phyloP scores from a whole-genome alignment of 2,113 vertebrate species.

The Perccottus glenii region DNA sequence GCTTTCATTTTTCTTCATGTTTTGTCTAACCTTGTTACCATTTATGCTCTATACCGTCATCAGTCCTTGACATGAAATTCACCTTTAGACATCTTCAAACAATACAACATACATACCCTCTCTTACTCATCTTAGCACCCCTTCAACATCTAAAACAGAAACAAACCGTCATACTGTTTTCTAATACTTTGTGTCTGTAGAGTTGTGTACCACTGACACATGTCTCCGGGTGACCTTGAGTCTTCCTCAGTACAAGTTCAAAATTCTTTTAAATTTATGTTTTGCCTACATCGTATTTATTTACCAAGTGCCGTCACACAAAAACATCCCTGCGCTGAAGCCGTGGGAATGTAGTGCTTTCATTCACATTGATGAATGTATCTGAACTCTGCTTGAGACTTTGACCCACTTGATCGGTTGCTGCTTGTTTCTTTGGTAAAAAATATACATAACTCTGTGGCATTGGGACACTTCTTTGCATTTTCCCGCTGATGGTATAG shows the following conservation, averaged over 20 bases:
- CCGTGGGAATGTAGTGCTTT: not conserved
- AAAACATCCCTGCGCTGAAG: not conserved
- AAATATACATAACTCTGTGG: not conserved
- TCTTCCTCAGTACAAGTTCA: not conserved
- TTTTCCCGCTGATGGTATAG: too few species aligned
- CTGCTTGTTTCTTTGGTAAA: constrained; percentile 4
- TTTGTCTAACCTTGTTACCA: too few species aligned
- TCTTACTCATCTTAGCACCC: constrained; percentile 11
- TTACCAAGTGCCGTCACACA: not conserved
- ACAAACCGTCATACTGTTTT: not conserved
- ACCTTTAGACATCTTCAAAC: constrained; percentile 54
- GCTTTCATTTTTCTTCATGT: constrained; percentile 11
- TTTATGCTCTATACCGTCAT: constrained; percentile 47
- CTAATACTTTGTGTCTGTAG: not conserved
- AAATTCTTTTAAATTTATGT: not conserved
- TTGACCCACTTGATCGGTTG: constrained; percentile 1
- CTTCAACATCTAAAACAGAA: not conserved
- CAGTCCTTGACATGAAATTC: constrained; percentile 39
- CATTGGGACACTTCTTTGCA: not conserved
- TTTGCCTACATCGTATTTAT: not conserved
- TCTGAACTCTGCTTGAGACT: constrained; percentile 2
- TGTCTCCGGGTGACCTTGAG: not conserved
- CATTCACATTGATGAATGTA: not conserved
- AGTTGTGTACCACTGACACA: not conserved
- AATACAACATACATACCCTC: constrained; percentile 25